A percentile compares a stretch with the other conserved stretches of the same genome.
Evolutionary conservation across 2,113 vertebrate genomes (phyloP).

Genomic region (Tauraco erythrolophus): DNA sequence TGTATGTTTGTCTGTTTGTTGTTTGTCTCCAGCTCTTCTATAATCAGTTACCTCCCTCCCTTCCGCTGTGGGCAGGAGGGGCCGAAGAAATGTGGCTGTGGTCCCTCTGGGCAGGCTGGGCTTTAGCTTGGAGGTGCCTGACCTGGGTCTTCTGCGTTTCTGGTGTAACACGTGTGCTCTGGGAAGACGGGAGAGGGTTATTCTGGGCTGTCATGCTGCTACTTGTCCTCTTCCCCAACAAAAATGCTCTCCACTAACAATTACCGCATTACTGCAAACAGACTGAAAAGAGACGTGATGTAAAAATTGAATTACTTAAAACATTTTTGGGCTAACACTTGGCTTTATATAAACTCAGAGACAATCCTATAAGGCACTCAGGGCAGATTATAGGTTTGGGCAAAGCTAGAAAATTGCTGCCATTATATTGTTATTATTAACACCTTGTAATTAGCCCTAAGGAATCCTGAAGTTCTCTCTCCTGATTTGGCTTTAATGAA

Average conservation of each 20-base stretch:
- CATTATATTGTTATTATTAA: slow-evolving; percentile 99
- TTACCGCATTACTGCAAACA: slow-evolving; percentile 76
- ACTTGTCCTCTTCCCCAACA: slow-evolving; percentile 62
- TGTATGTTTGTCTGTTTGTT: slow-evolving; percentile 68
- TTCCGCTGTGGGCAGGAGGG: slow-evolving; percentile 44
- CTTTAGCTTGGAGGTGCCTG: not conserved
- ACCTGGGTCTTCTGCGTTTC: slow-evolving; percentile 15
- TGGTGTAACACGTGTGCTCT: slow-evolving; percentile 11
- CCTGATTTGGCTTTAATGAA: slow-evolving; percentile 97
- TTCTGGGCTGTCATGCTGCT: slow-evolving; percentile 62
- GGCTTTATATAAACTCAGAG: slow-evolving; percentile 85
- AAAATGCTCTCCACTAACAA: slow-evolving; percentile 65
- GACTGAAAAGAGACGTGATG: slow-evolving; percentile 80
- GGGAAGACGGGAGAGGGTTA: slow-evolving; percentile 45
- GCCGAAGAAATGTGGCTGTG: not conserved
- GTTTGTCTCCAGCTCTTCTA: slow-evolving; percentile 49
- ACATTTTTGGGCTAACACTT: slow-evolving; percentile 81
- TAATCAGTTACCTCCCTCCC: slow-evolving; percentile 33
- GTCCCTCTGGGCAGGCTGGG: not conserved
- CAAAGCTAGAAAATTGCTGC: slow-evolving; percentile 94
- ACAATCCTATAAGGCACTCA: slow-evolving; percentile 87
- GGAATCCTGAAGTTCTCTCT: slow-evolving; percentile 96
- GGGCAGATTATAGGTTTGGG: slow-evolving; percentile 90
- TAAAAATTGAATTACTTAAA: slow-evolving; percentile 82
- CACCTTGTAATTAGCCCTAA: slow-evolving; percentile 98